Percentiles rank a stretch among this genome's conserved stretches.
These are phyloP conservation scores for Endotricha flammealis DNA, from an alignment of 2,888 invertebrate genomes.

Conservation along the genomic window DNA sequence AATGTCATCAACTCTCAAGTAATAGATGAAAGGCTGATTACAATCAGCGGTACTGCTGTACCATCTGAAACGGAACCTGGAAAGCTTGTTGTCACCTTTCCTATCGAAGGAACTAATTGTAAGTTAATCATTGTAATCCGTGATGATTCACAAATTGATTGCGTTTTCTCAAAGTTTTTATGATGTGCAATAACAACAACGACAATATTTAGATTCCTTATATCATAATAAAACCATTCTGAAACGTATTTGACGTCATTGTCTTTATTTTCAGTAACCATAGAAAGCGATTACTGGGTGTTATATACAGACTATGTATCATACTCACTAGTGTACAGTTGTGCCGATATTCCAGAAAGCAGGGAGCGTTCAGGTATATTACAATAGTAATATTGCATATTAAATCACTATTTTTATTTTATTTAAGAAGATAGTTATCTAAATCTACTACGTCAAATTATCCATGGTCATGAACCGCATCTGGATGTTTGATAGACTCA, in stretches of 20 bases:
- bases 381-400: no score
- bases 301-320: conserved; percentile 81
- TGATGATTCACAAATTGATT: no score
- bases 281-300: conserved; percentile 73
- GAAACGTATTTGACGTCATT: no score
- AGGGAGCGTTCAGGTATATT: conserved; percentile 25
- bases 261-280: conserved; percentile 33
- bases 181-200: not conserved
- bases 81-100: conserved; percentile 77
- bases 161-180: no score
- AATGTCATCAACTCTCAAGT: conserved; percentile 53
- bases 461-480: no score
- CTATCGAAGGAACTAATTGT: conserved; percentile 67
- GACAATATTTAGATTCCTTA: no score
- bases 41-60: conserved; percentile 71
- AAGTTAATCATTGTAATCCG: conserved; percentile 20
- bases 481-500: no score
- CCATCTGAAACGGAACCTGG: conserved; percentile 59
- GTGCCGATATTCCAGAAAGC: conserved; percentile 67
- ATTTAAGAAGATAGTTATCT: no score
- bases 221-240: no score
- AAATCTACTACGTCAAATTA: no score
- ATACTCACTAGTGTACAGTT: conserved; percentile 83
- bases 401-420: no score
- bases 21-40: conserved; percentile 59